Evolutionary conservation across 2,888 invertebrate genomes (phyloP).

Genomic region (Thera britannica): DNA sequence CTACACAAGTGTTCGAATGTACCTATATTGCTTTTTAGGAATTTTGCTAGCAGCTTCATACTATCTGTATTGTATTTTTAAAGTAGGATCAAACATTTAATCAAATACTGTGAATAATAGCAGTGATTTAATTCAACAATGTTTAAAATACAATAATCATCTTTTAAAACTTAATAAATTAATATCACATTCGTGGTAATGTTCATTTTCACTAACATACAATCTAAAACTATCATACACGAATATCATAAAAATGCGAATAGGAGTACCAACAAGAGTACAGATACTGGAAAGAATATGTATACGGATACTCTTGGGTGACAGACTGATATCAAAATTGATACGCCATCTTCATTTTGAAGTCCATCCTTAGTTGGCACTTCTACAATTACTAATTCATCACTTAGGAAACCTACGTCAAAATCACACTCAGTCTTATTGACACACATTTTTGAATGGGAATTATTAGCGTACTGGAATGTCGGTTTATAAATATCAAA

Average conservation of each 20-base stretch:
- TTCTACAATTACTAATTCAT: constrained; percentile 93
- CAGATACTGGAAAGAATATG: constrained; percentile 91
- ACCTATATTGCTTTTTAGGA: constrained; percentile 13
- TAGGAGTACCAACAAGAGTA: constrained; percentile 89
- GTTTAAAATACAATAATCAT: constrained; percentile 31
- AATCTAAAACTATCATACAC: constrained; percentile 62
- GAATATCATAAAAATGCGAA: constrained; percentile 92
- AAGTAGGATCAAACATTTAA: constrained; percentile 28
- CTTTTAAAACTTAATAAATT: constrained; percentile 65
- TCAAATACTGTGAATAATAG: constrained; percentile 40
- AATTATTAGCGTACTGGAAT: constrained; percentile 89
- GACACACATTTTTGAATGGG: constrained; percentile 87
- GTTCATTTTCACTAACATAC: constrained; percentile 69
- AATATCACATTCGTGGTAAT: constrained; percentile 81
- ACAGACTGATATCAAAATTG: constrained; percentile 90
- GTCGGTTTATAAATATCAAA: constrained; percentile 94
- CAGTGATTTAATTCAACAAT: constrained; percentile 40
- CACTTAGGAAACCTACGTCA: constrained; percentile 88
- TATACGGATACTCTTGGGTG: constrained; percentile 92
- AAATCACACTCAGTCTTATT: constrained; percentile 92
- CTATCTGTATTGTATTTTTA: constrained; percentile 20
- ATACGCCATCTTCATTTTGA: constrained; percentile 90
- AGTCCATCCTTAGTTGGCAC: constrained; percentile 92
- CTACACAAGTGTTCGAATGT: constrained; percentile 2
- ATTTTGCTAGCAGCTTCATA: constrained; percentile 11